Evolutionary conservation across 2,113 vertebrate genomes (phyloP).

Genomic region (Sinocyclocheilus maitianheensis): DNA sequence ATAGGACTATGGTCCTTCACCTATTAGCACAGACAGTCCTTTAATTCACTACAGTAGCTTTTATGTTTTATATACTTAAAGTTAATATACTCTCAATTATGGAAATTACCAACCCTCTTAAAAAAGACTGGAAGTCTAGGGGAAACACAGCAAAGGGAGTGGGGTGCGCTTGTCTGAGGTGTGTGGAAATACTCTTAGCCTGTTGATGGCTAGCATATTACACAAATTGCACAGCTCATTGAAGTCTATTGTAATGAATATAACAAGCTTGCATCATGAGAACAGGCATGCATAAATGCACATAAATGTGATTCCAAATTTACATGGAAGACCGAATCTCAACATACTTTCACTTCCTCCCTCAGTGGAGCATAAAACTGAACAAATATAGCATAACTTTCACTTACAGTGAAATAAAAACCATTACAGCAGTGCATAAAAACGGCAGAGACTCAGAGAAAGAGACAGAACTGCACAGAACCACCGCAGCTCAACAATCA

Average conservation of each 20-base stretch:
- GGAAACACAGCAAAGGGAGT: neutral
- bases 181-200: neutral
- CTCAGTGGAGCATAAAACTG: constrained; percentile 16
- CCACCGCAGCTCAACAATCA: neutral
- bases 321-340: constrained; percentile 10
- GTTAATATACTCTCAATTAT: neutral
- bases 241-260: neutral
- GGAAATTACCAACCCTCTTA: neutral
- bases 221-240: neutral
- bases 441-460: neutral
- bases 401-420: constrained; percentile 27
- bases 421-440: neutral
- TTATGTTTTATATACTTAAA: neutral
- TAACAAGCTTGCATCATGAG: neutral
- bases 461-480: neutral
- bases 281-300: neutral
- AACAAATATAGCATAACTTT: neutral
- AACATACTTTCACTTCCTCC: constrained; percentile 51
- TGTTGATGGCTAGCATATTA: neutral
- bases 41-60: neutral
- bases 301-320: neutral
- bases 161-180: neutral
- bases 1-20: neutral
- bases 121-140: neutral
- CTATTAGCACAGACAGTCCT: neutral